Conservation (phyloP, 2,888 invertebrate genomes). For the Ashinkailepas kermadecensis region DNA sequence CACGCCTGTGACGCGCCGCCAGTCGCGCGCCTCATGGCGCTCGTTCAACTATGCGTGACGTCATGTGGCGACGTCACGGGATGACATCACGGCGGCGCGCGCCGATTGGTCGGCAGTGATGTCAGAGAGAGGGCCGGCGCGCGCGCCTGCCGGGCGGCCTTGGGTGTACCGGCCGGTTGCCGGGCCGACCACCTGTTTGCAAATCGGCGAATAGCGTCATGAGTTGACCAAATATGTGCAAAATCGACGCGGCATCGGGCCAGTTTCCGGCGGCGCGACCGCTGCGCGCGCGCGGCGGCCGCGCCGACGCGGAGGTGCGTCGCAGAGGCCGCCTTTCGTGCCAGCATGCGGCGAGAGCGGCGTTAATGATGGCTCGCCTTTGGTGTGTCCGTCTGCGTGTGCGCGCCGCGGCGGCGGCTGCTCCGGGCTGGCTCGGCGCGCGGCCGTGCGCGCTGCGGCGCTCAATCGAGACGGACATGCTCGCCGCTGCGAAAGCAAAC, state of each 20-base stretch:
- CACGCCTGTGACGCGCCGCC: not conserved
- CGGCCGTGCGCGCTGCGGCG: not conserved
- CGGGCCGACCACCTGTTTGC: conserved; percentile 7
- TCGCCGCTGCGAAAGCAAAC: not conserved
- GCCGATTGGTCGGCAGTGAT: conserved; percentile 7
- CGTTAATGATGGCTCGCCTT: not conserved
- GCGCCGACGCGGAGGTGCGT: not conserved
- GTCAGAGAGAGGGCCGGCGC: not conserved
- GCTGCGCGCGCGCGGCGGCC: not conserved
- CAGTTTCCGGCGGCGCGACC: not conserved
- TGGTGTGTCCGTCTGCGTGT: not conserved
- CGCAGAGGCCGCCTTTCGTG: not conserved
- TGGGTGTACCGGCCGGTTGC: not conserved
- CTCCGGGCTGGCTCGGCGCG: not conserved
- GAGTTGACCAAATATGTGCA: not conserved
- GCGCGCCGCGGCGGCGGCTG: not conserved
- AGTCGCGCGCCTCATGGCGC: not conserved
- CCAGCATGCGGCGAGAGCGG: not conserved
- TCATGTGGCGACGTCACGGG: not conserved
- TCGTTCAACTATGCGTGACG: not conserved
- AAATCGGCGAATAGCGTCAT: not conserved
- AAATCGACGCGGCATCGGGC: not conserved
- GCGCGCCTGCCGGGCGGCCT: conserved; percentile 9
- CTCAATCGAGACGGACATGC: conserved; percentile 12
- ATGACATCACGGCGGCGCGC: not conserved